A percentile compares a stretch with the other conserved stretches of the same genome.
Conservation (phyloP, 1,140 invertebrate genomes). For the Manduca sexta region DNA sequence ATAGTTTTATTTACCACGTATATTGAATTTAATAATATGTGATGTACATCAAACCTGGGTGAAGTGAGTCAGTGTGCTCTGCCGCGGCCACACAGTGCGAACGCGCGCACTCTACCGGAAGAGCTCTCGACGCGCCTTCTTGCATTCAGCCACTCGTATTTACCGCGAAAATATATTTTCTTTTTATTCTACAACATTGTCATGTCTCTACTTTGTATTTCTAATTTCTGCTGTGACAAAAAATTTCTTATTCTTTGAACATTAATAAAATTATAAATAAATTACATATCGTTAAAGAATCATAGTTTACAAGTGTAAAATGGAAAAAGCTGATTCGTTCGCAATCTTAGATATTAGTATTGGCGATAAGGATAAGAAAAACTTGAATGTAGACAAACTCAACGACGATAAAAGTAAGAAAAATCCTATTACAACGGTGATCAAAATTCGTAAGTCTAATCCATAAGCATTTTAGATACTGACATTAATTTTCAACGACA, state of each 20-base stretch:
- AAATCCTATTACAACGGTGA: conserved; percentile 38
- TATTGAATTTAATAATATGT: conserved; percentile 31
- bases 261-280: not conserved
- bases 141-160: not conserved
- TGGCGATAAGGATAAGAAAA: conserved; percentile 44
- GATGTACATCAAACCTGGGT: conserved; percentile 34
- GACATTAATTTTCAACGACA: too few species aligned
- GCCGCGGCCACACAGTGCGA: conserved; percentile 37
- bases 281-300: not conserved
- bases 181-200: too few species aligned
- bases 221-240: not conserved
- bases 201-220: not conserved
- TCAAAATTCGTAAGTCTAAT: conserved; percentile 62
- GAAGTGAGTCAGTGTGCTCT: conserved; percentile 23
- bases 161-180: not conserved
- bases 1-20: not conserved
- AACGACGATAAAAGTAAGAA: conserved; percentile 31
- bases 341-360: conserved; percentile 57
- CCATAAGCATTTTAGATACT: too few species aligned
- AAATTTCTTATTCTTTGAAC: not conserved
- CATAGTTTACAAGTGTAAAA: conserved; percentile 7
- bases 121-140: not conserved
- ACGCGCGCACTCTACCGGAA: conserved; percentile 17
- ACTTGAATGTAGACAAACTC: conserved; percentile 20
- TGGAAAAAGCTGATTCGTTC: conserved; percentile 55